Evolutionary conservation across 1,140 invertebrate species (phyloP), one percentile per base, ranked within the genome.

Genomic region (Heliconius melpomene): DNA sequence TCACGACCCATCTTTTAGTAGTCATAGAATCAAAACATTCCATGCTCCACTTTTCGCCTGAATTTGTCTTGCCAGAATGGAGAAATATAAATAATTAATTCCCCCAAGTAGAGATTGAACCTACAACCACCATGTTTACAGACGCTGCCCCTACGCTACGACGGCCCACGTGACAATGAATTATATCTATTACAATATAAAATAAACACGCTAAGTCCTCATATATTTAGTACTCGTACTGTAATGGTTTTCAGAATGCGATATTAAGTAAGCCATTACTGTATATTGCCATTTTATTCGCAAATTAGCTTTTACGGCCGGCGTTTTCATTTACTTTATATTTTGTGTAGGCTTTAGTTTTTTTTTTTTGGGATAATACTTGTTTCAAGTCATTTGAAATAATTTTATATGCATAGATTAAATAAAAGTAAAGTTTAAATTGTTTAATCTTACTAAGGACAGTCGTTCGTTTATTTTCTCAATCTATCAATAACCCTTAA

Each of bases 241-340:
- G 72, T 77, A 81, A 81, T 77, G 79, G 72, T 72, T 74, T 77
- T 38, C 54, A 74, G 57, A 26, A 32, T 72, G 70, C 36, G 77
- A 36, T 75, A 79, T 82, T 82, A 82, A 80, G 82, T 78, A 75
- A 78, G 78, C 78, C 38, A 72, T 29, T 77, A 71, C 40, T 66
- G 74, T 78, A 80, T 74, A 83, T 78, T 75, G 79, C 57, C 38
- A 77, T 70, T 79, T 83, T 83, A 83, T 83, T 83, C 77, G 82
- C 82, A 79, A 79, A 79, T 83, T 83, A 81, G 82, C 79, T 81
- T 83, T 83, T 81, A 83, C 79, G 79, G 74, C 20, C 79, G 60
- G 7, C 74, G 74, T 72, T 79, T 73, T 76, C 70, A 66, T 76
- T 75, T 76, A 13, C 57, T 26, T 66, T 76, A 54, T 76, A 71